Percentiles rank a stretch among this genome's conserved stretches.
phyloP scores from a whole-genome alignment of 1,140 invertebrate genomes.

The Pygmarrhopalites habei region DNA sequence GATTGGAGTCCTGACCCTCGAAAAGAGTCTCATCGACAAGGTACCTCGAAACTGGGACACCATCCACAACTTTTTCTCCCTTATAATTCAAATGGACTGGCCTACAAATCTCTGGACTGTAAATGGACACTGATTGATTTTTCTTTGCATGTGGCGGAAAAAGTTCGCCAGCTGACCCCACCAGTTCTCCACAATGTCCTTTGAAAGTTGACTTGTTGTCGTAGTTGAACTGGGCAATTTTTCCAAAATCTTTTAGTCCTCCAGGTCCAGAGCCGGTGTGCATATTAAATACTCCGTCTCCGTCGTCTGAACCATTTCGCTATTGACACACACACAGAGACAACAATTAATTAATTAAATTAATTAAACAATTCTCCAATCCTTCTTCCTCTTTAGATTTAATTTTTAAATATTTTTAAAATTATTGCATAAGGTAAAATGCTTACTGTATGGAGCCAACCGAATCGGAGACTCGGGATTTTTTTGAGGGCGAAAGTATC shows the following conservation, averaged over 20 bases:
- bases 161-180: slow-evolving; percentile 66
- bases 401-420: too few species aligned
- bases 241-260: slow-evolving; percentile 61
- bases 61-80: slow-evolving; percentile 47
- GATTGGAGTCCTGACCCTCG: slow-evolving; percentile 62
- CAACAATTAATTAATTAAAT: too few species aligned
- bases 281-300: slow-evolving; percentile 68
- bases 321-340: too few species aligned
- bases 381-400: too few species aligned
- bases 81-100: slow-evolving; percentile 51
- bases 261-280: slow-evolving; percentile 63
- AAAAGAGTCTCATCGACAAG: slow-evolving; percentile 53
- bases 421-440: too few species aligned
- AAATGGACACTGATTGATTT: slow-evolving; percentile 41
- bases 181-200: slow-evolving; percentile 56
- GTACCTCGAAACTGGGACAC: slow-evolving; percentile 54
- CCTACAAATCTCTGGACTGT: slow-evolving; percentile 43
- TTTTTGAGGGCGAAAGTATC: slow-evolving; percentile 46
- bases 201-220: slow-evolving; percentile 52
- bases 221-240: too few species aligned
- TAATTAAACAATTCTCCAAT: too few species aligned
- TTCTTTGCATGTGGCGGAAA: slow-evolving; percentile 55
- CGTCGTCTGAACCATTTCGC: slow-evolving; percentile 60
- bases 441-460: slow-evolving; percentile 69
- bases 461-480: slow-evolving; percentile 63